Evolutionary conservation across 2,113 vertebrate species (phyloP), one percentile per base, ranked within the genome.

Genomic region (Hippolais icterina): DNA sequence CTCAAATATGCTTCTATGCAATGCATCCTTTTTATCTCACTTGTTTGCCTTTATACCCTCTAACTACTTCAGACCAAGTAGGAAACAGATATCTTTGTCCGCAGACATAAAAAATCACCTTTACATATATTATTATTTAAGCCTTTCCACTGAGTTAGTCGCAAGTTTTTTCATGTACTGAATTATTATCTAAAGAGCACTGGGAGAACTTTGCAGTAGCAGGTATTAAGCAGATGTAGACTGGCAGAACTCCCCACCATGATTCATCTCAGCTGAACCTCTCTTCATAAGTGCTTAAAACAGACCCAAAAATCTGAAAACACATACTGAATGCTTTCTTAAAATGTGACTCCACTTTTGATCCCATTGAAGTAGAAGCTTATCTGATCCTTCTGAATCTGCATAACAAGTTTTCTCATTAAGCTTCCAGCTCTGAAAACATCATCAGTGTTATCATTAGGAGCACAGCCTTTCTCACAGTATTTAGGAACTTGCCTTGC

Each of bases 401-500:
- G 39, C 70, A 59, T 75, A 93, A 77, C 50, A 74, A 83, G 21
- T 80, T 93, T 95, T 56, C 78, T 93, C 84, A 77, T 35, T 66
- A 88, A 66, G 47, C 70, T 93, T 91, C 81, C 35, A 87, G 66
- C 33, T 94, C 84, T 77, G 70, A 65, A 91, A 93, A 96, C 49
- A 80, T 83, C 57, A 85, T 90, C 70, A 91, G 59, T 41, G 94
- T 91, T 97, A 97, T 95, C 93, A 91, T 82, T 76, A 74, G 21
- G 49, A 91, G 74, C 84, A 90, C 57, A 85, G 50, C 33, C 47
- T 94, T 96, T 95, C 96, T 91, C 93, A 96, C 91, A 96, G 49
- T 74, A 70, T 54, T 90, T 76, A 76, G 82, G 74, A 94, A 95
- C 57, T 85, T 76, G 57, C 80, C 89, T 94, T 94, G 61, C 87